Evolutionary conservation across 2,113 vertebrate genomes (phyloP).

Genomic region (Camelus bactrianus): DNA sequence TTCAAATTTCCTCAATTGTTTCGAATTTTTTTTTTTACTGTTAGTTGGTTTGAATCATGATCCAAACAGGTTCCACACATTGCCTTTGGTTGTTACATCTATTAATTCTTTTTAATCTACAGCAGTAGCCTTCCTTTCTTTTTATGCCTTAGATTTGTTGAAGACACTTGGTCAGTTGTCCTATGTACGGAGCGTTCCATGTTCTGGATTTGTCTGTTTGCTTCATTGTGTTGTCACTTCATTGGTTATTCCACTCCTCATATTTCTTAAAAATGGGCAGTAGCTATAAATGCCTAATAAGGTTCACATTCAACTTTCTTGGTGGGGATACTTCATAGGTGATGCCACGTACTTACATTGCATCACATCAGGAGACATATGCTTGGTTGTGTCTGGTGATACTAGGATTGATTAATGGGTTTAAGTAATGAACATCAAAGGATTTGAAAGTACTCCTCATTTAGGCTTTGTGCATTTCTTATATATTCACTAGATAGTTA

Average conservation of each 20-base stretch:
- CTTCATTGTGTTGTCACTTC: not conserved
- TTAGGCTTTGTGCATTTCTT: not conserved
- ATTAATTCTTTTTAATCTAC: not conserved
- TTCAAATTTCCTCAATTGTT: not conserved
- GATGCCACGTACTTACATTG: not conserved
- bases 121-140: not conserved
- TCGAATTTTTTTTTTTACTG: not conserved
- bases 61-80: not conserved
- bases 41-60: not conserved
- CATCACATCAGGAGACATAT: not conserved
- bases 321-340: not conserved
- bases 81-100: not conserved
- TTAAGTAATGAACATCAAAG: not conserved
- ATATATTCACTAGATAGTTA: not conserved
- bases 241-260: not conserved
- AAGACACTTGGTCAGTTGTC: not conserved
- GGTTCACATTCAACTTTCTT: not conserved
- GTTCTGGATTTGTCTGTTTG: not conserved
- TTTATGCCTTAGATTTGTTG: not conserved
- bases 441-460: slow-evolving; percentile 8
- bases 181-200: not conserved
- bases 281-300: not conserved
- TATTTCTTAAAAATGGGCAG: not conserved
- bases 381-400: not conserved
- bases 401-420: not conserved